A percentile compares a stretch with the other conserved stretches of the same genome.
Conservation (phyloP, 2,888 invertebrate genomes). For the Yponomeuta malinellus region DNA sequence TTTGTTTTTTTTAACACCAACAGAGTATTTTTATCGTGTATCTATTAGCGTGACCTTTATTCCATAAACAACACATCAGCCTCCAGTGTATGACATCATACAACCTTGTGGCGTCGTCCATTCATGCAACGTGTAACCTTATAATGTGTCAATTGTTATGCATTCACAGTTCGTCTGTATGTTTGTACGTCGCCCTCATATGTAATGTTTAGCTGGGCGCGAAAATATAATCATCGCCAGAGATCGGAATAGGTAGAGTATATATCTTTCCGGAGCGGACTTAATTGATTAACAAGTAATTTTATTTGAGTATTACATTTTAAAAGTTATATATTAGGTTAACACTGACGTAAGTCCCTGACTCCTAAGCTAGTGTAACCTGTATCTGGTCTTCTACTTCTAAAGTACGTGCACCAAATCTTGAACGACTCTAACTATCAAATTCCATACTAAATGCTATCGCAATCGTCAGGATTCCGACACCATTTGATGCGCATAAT, state of each 20-base stretch:
- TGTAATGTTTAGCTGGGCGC: background rate
- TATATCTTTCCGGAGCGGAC: background rate
- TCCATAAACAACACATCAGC: background rate
- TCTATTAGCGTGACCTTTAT: background rate
- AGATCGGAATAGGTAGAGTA: background rate
- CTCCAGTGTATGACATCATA: background rate
- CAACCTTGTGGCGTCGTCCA: constrained; percentile 12
- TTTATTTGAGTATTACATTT: no score
- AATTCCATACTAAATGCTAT: no score
- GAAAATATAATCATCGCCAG: background rate
- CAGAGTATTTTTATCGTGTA: background rate
- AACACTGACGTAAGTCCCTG: no score
- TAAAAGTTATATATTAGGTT: no score
- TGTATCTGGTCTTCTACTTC: no score
- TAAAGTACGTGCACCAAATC: background rate
- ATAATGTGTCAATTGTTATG: constrained; percentile 13
- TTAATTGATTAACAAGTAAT: no score
- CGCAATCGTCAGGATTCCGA: no score
- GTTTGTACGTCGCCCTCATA: constrained; percentile 2
- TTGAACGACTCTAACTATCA: no score
- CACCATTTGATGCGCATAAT: no score
- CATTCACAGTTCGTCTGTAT: background rate
- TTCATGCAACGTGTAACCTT: constrained; percentile 10
- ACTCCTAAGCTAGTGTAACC: no score
- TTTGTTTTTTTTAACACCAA: no score